These are phyloP conservation scores for Zygaena filipendulae DNA, from an alignment of 2,888 invertebrate species.

Conservation along the genomic window DNA sequence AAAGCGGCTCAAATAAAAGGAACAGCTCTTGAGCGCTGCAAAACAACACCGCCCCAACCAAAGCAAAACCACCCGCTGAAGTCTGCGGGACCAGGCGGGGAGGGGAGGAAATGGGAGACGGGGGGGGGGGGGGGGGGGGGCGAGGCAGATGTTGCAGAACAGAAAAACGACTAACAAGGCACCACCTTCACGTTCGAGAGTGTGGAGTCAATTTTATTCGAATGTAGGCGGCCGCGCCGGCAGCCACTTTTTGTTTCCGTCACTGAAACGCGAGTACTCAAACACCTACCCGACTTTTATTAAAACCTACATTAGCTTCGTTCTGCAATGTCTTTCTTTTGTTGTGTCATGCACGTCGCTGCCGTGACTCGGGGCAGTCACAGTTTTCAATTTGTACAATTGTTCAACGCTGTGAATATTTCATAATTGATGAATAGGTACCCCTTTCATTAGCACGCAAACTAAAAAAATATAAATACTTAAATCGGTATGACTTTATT, in stretches of 20 bases:
- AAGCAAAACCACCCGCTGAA: conserved; percentile 68
- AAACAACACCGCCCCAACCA: conserved; percentile 64
- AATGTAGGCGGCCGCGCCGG: conserved; percentile 66
- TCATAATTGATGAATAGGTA: too few relatives aligned
- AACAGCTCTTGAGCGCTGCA: conserved; percentile 64
- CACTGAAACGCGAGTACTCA: conserved; percentile 64
- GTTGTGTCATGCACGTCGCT: too few relatives aligned
- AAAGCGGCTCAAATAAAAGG: conserved; percentile 66
- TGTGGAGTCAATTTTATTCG: conserved; percentile 70
- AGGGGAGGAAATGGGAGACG: conserved; percentile 28
- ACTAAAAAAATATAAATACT: too few relatives aligned
- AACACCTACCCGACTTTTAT: conserved; percentile 64
- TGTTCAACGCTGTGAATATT: too few relatives aligned
- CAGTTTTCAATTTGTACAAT: too few relatives aligned
- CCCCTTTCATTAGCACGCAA: too few relatives aligned
- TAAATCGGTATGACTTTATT: too few relatives aligned
- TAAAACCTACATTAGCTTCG: conserved; percentile 38
- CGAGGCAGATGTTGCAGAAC: conserved; percentile 28
- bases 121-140: too few relatives aligned
- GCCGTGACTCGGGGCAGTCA: too few relatives aligned
- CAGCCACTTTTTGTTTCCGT: conserved; percentile 65
- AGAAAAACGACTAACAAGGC: conserved; percentile 58
- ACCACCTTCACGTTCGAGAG: conserved; percentile 63
- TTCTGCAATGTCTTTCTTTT: conserved; percentile 15
- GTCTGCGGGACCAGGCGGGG: conserved; percentile 34